Evolutionary conservation across 2,113 vertebrate species (phyloP).

Genomic region (Tonatia bakeri): DNA sequence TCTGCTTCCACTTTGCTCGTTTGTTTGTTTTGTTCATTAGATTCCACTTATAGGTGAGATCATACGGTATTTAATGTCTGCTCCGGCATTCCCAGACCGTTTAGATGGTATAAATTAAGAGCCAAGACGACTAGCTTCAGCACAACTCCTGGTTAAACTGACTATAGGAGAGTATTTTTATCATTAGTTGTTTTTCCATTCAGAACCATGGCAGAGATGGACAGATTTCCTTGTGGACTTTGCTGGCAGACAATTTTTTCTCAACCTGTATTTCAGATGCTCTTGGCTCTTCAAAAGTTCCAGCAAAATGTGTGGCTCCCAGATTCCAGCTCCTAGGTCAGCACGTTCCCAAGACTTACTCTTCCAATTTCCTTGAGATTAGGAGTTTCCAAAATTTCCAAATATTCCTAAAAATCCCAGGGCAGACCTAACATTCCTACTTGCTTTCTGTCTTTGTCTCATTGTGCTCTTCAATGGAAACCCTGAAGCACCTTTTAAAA

Average conservation of each 20-base stretch:
- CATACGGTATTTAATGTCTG: neutral
- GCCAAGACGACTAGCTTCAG: neutral
- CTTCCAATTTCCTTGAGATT: neutral
- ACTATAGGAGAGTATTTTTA: neutral
- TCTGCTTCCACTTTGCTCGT: no score
- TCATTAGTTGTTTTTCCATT: neutral
- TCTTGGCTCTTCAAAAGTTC: neutral
- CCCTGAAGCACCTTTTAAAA: neutral
- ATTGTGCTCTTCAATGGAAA: neutral
- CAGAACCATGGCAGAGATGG: neutral
- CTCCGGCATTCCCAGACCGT: neutral
- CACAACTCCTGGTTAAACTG: neutral
- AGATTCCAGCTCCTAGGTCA: neutral
- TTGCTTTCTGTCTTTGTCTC: neutral
- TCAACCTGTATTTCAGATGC: neutral
- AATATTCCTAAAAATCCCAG: neutral
- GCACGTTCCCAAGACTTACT: neutral
- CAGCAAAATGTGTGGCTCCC: neutral
- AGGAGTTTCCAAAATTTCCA: neutral
- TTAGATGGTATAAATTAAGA: neutral
- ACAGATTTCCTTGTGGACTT: neutral
- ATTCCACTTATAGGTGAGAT: no score
- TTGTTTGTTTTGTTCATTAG: no score
- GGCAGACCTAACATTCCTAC: neutral
- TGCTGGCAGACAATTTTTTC: neutral